A percentile compares a stretch with the other conserved stretches of the same genome.
These are phyloP conservation scores for Pyrochroa serraticornis DNA, from an alignment of 2,888 invertebrate species.

Conservation along the genomic window DNA sequence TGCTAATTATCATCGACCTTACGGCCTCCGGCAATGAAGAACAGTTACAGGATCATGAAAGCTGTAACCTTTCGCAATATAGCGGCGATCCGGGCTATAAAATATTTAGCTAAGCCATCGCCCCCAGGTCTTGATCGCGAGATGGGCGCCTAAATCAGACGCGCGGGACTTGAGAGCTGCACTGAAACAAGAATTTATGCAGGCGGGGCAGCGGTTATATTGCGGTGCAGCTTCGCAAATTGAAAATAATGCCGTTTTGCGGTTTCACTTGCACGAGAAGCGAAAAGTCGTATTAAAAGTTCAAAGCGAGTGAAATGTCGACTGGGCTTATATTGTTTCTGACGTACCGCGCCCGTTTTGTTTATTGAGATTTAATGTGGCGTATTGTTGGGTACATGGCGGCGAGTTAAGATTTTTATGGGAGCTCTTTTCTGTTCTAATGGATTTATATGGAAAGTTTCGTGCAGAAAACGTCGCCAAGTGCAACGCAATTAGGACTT, in stretches of 20 bases:
- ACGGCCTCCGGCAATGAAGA: too few relatives aligned
- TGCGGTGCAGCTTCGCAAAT: slow-evolving; percentile 48
- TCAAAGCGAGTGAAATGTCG: slow-evolving; percentile 44
- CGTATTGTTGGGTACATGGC: slow-evolving; percentile 14
- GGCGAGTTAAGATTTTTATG: too few relatives aligned
- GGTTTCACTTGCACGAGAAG: slow-evolving; percentile 35
- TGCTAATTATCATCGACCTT: too few relatives aligned
- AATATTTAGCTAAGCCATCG: too few relatives aligned
- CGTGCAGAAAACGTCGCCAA: slow-evolving; percentile 3
- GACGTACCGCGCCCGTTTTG: slow-evolving; percentile 44
- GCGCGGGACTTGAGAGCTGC: slow-evolving; percentile 30
- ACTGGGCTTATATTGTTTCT: slow-evolving; percentile 45
- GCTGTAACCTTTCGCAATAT: too few relatives aligned
- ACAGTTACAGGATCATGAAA: too few relatives aligned
- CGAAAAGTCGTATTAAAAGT: slow-evolving; percentile 31
- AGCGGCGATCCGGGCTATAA: too few relatives aligned
- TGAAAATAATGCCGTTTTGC: slow-evolving; percentile 52
- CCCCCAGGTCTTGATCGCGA: slow-evolving; percentile 5
- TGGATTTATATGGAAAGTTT: slow-evolving; percentile 43
- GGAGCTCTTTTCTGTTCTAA: slow-evolving; percentile 28
- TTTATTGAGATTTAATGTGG: slow-evolving; percentile 51
- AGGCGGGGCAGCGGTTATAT: slow-evolving; percentile 43
- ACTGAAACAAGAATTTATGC: slow-evolving; percentile 48
- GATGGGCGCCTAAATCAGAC: slow-evolving; percentile 31
- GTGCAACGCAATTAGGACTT: slow-evolving; percentile 3